phyloP scores from a whole-genome alignment of 1,140 invertebrate species.

The Monomorium pharaonis region DNA sequence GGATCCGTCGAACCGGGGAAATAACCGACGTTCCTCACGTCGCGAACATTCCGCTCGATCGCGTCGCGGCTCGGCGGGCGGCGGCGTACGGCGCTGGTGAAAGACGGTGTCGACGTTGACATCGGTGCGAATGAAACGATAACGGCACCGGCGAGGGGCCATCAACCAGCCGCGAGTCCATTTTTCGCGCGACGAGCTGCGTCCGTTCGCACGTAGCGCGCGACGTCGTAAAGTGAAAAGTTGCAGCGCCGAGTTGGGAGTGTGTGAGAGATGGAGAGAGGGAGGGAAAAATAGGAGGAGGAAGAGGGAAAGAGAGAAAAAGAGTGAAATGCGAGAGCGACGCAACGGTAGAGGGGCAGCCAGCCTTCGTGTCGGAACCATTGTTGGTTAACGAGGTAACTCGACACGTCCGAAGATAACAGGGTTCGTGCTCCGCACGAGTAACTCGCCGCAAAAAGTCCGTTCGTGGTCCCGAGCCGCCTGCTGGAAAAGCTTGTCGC shows the following conservation, averaged over 20 bases:
- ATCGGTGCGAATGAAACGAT: conserved; percentile 49
- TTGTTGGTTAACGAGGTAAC: conserved; percentile 79
- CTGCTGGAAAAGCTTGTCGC: conserved; percentile 56
- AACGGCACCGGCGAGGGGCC: conserved; percentile 35
- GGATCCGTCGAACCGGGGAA: not conserved
- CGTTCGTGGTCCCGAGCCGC: conserved; percentile 23
- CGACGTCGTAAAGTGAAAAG: conserved; percentile 73
- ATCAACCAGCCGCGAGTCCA: conserved; percentile 52
- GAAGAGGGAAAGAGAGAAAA: not conserved
- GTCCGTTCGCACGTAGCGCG: conserved; percentile 63
- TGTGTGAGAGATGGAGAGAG: not conserved
- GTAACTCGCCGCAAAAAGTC: conserved; percentile 73
- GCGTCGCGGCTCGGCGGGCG: not conserved
- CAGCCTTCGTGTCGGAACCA: conserved; percentile 60
- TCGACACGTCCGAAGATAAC: conserved; percentile 79
- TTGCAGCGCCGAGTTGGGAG: conserved; percentile 41
- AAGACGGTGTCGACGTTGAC: conserved; percentile 15
- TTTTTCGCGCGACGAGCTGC: conserved; percentile 49
- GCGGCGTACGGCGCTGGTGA: not conserved
- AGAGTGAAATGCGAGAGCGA: conserved; percentile 26
- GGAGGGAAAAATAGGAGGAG: not conserved
- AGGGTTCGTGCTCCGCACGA: conserved; percentile 75
- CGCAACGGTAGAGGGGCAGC: not conserved
- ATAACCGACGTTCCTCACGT: conserved; percentile 33
- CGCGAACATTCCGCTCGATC: conserved; percentile 35